These are phyloP conservation scores for Torymus texanus DNA, from an alignment of 2,888 invertebrate genomes.

Conservation along the genomic window DNA sequence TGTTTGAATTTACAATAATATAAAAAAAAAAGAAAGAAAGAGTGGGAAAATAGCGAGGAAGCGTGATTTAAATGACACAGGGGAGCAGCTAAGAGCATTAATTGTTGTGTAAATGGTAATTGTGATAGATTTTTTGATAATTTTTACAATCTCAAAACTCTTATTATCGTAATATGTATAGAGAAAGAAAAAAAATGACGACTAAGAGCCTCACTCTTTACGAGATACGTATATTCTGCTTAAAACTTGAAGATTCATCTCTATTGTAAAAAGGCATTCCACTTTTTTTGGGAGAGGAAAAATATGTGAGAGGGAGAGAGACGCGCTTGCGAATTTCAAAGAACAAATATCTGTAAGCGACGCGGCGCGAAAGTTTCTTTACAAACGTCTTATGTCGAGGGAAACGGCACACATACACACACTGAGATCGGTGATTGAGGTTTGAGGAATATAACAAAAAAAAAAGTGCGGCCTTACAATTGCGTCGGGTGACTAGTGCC, in stretches of 20 bases:
- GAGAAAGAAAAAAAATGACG: constrained; percentile 66
- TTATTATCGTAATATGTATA: constrained; percentile 73
- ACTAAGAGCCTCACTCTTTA: constrained; percentile 74
- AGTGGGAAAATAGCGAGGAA: constrained; percentile 61
- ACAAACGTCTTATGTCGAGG: too few relatives aligned
- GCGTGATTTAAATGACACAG: constrained; percentile 58
- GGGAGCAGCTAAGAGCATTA: constrained; percentile 67
- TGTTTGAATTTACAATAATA: constrained; percentile 74
- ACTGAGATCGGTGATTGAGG: constrained; percentile 26
- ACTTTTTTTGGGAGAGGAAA: constrained; percentile 37
- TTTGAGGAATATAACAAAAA: constrained; percentile 8
- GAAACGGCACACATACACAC: neutral
- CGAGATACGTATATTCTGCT: constrained; percentile 77
- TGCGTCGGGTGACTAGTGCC: constrained; percentile 35
- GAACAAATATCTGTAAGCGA: too few relatives aligned
- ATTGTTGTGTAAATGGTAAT: constrained; percentile 76
- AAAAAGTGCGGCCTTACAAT: constrained; percentile 35
- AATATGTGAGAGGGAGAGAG: too few relatives aligned
- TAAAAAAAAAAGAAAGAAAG: constrained; percentile 62
- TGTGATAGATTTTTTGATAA: constrained; percentile 83
- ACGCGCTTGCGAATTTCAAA: too few relatives aligned
- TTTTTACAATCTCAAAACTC: constrained; percentile 80
- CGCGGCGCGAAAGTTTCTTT: too few relatives aligned
- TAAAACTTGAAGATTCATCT: constrained; percentile 75
- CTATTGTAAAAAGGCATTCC: constrained; percentile 50